Percentiles rank a stretch among this genome's conserved stretches.
These are phyloP conservation scores for Tiliacea citrago DNA, from an alignment of 2,888 invertebrate genomes.

Conservation along the genomic window DNA sequence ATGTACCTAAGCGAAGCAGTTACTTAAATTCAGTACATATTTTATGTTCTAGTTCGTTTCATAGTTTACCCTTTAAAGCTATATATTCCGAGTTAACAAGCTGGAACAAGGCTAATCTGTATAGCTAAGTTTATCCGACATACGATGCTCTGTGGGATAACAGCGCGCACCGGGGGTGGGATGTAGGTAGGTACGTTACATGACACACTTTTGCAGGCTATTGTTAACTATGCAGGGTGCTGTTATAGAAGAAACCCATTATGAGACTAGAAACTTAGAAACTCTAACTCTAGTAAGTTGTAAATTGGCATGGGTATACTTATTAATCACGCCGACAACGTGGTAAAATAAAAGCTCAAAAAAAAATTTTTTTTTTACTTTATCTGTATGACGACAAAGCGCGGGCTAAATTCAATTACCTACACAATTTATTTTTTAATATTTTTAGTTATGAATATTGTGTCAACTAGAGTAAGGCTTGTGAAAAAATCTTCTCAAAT, in stretches of 20 bases:
- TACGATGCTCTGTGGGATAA: constrained; percentile 24
- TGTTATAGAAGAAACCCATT: constrained; percentile 13
- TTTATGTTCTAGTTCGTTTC: not conserved
- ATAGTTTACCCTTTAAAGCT: constrained; percentile 7
- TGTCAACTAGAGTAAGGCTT: no score
- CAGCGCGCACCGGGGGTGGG: constrained; percentile 29
- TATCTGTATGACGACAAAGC: no score
- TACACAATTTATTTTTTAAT: no score
- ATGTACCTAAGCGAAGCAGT: not conserved
- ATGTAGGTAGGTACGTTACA: constrained; percentile 11
- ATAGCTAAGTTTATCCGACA: constrained; percentile 35
- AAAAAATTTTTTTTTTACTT: no score
- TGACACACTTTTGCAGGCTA: constrained; percentile 58
- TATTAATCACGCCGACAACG: no score
- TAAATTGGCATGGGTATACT: no score
- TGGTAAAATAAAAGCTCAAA: no score
- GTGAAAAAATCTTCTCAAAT: constrained; percentile 1
- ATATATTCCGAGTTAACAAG: constrained; percentile 27
- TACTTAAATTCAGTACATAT: not conserved
- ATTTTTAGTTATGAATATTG: no score
- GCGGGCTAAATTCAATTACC: no score
- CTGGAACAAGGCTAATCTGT: constrained; percentile 46
- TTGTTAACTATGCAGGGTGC: constrained; percentile 37
- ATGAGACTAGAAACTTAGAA: constrained; percentile 7
- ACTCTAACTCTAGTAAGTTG: no score